Evolutionary conservation across 2,888 invertebrate species (phyloP).

Genomic region (Taphrorychus bicolor): DNA sequence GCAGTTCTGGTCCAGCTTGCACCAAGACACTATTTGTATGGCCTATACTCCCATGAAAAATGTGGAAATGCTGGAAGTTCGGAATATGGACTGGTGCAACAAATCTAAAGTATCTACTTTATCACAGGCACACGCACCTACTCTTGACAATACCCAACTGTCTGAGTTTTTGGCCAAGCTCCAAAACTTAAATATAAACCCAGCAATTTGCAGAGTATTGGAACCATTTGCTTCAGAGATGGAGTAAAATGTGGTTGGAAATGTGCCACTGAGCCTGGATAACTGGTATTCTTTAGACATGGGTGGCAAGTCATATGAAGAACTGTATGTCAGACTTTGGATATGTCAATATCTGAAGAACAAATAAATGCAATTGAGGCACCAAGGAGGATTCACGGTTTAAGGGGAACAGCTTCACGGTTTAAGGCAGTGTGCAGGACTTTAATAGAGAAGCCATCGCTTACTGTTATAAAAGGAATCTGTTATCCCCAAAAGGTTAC

Average conservation of each 20-base stretch:
- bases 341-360: too few relatives aligned
- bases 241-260: too few relatives aligned
- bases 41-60: constrained; percentile 18
- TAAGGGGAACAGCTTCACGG: neutral
- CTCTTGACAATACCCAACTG: too few relatives aligned
- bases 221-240: constrained; percentile 7
- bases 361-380: neutral
- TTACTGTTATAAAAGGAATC: constrained; percentile 2
- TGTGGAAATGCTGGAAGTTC: constrained; percentile 21
- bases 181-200: neutral
- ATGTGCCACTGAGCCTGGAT: too few relatives aligned
- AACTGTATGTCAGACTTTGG: too few relatives aligned
- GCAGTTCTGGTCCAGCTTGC: too few relatives aligned
- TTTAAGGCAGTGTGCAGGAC: neutral
- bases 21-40: constrained; percentile 18
- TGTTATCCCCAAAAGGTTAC: constrained; percentile 9
- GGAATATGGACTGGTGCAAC: constrained; percentile 20
- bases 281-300: too few relatives aligned
- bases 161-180: too few relatives aligned
- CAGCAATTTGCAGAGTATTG: constrained; percentile 4
- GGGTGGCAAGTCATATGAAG: too few relatives aligned
- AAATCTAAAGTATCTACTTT: too few relatives aligned
- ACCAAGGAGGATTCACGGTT: neutral
- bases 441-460: neutral
- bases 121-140: too few relatives aligned